These are phyloP conservation scores for Xerus inauris DNA, from an alignment of 2,113 vertebrate genomes.

Conservation along the genomic window DNA sequence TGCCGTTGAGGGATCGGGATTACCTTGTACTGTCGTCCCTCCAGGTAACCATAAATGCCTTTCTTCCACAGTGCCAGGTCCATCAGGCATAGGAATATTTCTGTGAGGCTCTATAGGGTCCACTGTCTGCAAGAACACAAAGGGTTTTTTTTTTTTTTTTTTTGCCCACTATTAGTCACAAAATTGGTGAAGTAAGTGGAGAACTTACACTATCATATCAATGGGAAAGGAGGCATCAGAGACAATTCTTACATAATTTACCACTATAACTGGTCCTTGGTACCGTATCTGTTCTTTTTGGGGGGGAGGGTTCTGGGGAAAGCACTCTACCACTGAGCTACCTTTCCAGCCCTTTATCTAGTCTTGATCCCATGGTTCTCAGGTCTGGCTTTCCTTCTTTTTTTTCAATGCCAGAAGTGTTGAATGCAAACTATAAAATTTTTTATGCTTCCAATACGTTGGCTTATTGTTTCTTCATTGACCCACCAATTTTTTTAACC, in stretches of 20 bases:
- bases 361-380: background rate
- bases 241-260: background rate
- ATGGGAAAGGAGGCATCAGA: background rate
- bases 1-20: conserved; percentile 25
- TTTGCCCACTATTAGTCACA: background rate
- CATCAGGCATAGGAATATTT: conserved; percentile 91
- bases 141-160: background rate
- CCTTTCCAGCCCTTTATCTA: background rate
- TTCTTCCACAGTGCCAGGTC: conserved; percentile 90
- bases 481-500: background rate
- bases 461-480: conserved; percentile 24
- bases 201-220: background rate
- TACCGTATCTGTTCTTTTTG: background rate
- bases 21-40: conserved; percentile 93
- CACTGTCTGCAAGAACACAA: conserved; percentile 84
- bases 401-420: background rate
- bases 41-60: conserved; percentile 93
- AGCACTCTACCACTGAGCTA: background rate
- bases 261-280: background rate
- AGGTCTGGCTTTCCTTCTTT: background rate
- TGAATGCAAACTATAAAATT: background rate
- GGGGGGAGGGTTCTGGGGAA: too few relatives aligned
- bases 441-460: background rate
- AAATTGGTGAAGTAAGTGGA: background rate
- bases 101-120: conserved; percentile 92